These are phyloP conservation scores for Dromius quadrimaculatus DNA, from an alignment of 2,888 invertebrate species.

Conservation along the genomic window DNA sequence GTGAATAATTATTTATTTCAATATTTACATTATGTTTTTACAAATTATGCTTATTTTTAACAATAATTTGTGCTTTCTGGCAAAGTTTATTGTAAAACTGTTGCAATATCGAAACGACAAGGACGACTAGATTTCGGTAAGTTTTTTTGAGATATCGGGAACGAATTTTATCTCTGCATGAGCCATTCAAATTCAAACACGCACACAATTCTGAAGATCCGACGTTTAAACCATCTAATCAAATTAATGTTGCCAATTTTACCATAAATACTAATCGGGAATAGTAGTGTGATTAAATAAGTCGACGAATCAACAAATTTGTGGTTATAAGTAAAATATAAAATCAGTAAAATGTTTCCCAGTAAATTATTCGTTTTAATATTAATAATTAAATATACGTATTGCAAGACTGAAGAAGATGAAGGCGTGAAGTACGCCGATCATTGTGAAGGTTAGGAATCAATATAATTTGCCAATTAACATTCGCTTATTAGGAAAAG, in stretches of 20 bases:
- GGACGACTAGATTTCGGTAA: too few relatives aligned
- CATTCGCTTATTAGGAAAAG: too few relatives aligned
- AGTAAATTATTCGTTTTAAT: conserved; percentile 31
- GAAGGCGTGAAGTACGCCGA: conserved; percentile 90
- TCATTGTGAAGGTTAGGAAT: conserved; percentile 80
- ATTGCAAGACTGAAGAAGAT: conserved; percentile 72
- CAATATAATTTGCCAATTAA: too few relatives aligned
- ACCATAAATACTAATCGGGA: not conserved
- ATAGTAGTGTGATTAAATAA: conserved; percentile 3
- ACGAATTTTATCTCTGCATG: conserved; percentile 12
- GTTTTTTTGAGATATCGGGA: too few relatives aligned
- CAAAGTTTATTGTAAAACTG: too few relatives aligned
- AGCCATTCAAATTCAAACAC: not conserved
- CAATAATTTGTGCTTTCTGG: too few relatives aligned
- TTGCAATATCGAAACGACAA: too few relatives aligned
- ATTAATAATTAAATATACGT: conserved; percentile 41
- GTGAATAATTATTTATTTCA: too few relatives aligned
- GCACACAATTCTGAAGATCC: not conserved
- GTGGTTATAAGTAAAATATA: too few relatives aligned
- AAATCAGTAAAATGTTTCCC: conserved; percentile 39
- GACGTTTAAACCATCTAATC: conserved; percentile 1
- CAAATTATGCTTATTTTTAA: too few relatives aligned
- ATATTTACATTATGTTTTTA: too few relatives aligned
- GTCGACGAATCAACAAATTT: too few relatives aligned
- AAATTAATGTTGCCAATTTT: not conserved